A percentile compares a stretch with the other conserved stretches of the same genome.
phyloP scores from a whole-genome alignment of 2,113 vertebrate species.

The Leptocoma aspasia region DNA sequence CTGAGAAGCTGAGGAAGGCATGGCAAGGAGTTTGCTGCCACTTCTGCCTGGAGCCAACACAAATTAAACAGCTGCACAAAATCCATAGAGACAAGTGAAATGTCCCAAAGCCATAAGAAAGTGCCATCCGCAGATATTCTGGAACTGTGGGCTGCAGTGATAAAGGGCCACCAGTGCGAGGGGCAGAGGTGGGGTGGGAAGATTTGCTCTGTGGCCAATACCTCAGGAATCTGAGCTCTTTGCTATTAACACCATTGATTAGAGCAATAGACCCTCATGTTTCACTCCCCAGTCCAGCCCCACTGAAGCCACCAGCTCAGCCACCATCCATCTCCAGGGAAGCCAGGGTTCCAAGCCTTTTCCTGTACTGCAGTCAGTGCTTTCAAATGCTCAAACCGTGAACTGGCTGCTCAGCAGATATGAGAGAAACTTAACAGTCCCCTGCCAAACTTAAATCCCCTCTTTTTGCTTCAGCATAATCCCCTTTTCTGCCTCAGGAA shows the following conservation, averaged over 20 bases:
- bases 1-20: not conserved
- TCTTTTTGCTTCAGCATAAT: slow-evolving; percentile 16
- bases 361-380: not conserved
- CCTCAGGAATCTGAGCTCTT: not conserved
- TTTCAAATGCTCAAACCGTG: not conserved
- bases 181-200: not conserved
- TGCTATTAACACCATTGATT: not conserved
- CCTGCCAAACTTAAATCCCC: slow-evolving; percentile 28
- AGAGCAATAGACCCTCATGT: not conserved
- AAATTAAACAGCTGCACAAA: not conserved
- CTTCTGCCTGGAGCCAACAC: not conserved
- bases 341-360: not conserved
- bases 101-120: not conserved
- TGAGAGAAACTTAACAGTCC: not conserved
- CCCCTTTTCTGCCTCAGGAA: slow-evolving; percentile 44
- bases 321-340: not conserved
- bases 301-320: not conserved
- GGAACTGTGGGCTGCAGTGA: not conserved
- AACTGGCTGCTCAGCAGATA: slow-evolving; percentile 25
- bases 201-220: not conserved
- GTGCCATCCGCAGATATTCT: not conserved
- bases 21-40: not conserved
- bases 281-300: not conserved
- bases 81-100: not conserved
- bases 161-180: not conserved